A percentile compares a stretch with the other conserved stretches of the same genome.
Evolutionary conservation across 2,888 invertebrate genomes (phyloP).

Genomic region (Halocaridina rubra): DNA sequence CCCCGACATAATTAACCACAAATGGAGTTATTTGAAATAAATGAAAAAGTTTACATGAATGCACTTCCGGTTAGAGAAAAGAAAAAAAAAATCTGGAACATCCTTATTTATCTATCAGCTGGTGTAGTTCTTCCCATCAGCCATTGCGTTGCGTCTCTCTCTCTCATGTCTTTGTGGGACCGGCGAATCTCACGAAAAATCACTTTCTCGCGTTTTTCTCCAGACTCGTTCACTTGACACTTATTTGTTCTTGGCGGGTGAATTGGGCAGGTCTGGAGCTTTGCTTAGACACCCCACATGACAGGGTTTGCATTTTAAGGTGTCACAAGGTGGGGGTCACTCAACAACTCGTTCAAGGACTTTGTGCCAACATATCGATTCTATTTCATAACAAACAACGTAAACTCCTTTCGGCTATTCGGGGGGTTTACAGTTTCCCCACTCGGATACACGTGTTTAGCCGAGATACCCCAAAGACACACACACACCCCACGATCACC

Average conservation of each 20-base stretch:
- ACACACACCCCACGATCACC: constrained; percentile 30
- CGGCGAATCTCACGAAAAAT: constrained; percentile 21
- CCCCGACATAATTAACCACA: no score
- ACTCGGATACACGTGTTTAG: not conserved
- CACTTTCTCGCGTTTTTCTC: constrained; percentile 39
- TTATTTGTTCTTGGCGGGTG: constrained; percentile 6
- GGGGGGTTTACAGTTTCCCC: constrained; percentile 29
- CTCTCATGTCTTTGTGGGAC: constrained; percentile 43
- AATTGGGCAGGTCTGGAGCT: constrained; percentile 46
- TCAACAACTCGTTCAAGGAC: constrained; percentile 63
- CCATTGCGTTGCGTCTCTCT: no score
- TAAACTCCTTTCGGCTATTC: constrained; percentile 52
- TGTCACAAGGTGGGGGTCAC: constrained; percentile 61
- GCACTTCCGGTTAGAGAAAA: constrained; percentile 31
- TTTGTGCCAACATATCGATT: constrained; percentile 64
- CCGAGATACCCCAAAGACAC: not conserved
- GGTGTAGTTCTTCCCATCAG: constrained; percentile 27
- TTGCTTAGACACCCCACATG: constrained; percentile 63
- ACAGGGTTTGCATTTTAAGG: constrained; percentile 42
- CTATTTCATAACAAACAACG: constrained; percentile 64
- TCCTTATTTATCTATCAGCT: constrained; percentile 45
- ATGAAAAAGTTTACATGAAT: constrained; percentile 7
- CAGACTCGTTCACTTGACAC: not conserved
- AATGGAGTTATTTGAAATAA: no score
- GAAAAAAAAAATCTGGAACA: constrained; percentile 33